Base-by-base conservation (phyloP, 2,113 vertebrate species). In the Saimiri boliviensis region DNA sequence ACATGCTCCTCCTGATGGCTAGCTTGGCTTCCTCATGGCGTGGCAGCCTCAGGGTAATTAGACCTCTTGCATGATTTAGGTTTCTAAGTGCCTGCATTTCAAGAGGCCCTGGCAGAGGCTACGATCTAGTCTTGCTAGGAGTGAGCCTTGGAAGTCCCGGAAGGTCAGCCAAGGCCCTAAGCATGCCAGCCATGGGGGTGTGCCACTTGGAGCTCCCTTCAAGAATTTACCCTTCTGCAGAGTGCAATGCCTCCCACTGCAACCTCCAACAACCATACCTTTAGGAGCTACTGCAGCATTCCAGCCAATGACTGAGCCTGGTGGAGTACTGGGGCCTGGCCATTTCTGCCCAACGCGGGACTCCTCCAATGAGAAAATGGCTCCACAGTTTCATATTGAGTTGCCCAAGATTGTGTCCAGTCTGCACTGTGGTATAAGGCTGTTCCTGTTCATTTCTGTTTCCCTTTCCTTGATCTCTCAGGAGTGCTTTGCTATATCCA, bases 1-100 rank as follows among this genome's bases (percentile, higher is more conserved):
- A 0, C 1, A 37, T 40, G 4, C 10, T 49, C 30, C 68, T 54
- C 40, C 3, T 2, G 12, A 0, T 5, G 63, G 35, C 74, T 81
- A 42, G 23, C 56, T 5, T 40, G 63, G 84, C 40, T 79, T 83
- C 76, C 76, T 79, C 68, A 49, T 7, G 49, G 37, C 20, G 25
- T 49, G 90, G 70, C 12, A 0, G 21, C 35, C 68, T 63, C 13
- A 14, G 52, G 21, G 42, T 1, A 25, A 49, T 42, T 45, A 85
- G 82, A 35, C 8, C 52, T 60, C 60, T 32, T 27, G 20, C 21
- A 12, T 2, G 21, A 40, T 30, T 11, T 12, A 20, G 13, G 49
- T 54, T 49, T 54, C 58, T 1, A 4, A 79, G 73, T 30, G 19
- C 1, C 58, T 9, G 14, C 30, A 21, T 42, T 85, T 40, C 35